Evolutionary conservation across 2,888 invertebrate species (phyloP).

Genomic region (Drosophila fulvimacula): DNA sequence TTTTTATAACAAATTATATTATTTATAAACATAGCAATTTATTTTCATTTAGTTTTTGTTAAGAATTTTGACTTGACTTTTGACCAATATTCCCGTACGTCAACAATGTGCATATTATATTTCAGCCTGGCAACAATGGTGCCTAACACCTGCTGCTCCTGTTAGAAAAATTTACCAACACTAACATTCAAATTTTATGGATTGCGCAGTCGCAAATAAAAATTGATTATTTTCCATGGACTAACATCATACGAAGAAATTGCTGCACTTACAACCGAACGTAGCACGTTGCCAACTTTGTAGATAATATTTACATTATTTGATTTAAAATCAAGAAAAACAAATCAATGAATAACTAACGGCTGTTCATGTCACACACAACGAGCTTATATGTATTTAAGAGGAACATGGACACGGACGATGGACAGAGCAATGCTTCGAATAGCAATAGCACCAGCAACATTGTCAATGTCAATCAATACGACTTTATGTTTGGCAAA

Average conservation of each 20-base stretch:
- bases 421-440: slow-evolving; percentile 44
- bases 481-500: slow-evolving; percentile 82
- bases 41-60: not conserved
- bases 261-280: slow-evolving; percentile 4
- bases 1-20: too few species aligned
- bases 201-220: slow-evolving; percentile 49
- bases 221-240: slow-evolving; percentile 51
- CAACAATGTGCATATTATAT: not conserved
- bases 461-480: slow-evolving; percentile 65
- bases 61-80: not conserved
- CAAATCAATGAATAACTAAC: slow-evolving; percentile 13
- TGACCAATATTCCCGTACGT: too few species aligned
- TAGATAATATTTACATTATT: slow-evolving; percentile 15
- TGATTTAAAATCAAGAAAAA: not conserved
- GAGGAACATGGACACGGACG: slow-evolving; percentile 62
- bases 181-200: not conserved
- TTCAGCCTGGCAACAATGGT: not conserved
- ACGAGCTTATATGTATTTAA: slow-evolving; percentile 7
- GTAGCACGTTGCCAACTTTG: slow-evolving; percentile 11
- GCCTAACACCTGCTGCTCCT: slow-evolving; percentile 22
- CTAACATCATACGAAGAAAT: slow-evolving; percentile 8
- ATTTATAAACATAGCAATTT: not conserved
- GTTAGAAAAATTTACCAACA: not conserved
- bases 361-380: slow-evolving; percentile 52
- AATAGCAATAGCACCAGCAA: slow-evolving; percentile 37